Base-by-base conservation (phyloP, 2,797 vertebrate species). In the Parauchenoglanis punctatus region DNA sequence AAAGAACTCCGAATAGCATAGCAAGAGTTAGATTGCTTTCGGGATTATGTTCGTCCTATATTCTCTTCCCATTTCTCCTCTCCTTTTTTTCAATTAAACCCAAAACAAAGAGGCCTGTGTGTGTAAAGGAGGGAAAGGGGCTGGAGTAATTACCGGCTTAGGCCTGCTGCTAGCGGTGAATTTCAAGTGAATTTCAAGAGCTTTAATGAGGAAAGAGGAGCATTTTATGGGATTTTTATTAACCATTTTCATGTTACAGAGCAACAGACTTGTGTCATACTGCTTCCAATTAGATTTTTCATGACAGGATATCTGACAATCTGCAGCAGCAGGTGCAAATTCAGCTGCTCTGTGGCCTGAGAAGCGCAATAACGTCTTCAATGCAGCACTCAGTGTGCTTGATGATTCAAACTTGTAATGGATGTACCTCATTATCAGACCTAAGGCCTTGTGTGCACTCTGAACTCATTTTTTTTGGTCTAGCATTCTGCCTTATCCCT, bases 121-220 rank as follows among this genome's bases (percentile, higher is more conserved):
- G 91, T 94, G 92, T 91, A 76, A 90, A 91, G 89, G 72, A 86
- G 88, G 92, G 91, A 87, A 87, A 88, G 92, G 92, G 90, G 91
- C 93, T 93, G 93, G 90, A 93, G 92, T 95, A 94, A 95, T 94
- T 94, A 94, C 84, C 86, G 91, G 92, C 92, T 95, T 92, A 93
- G 88, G 93, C 91, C 92, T 89, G 88, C 93, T 94, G 87, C 83
- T 89, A 89, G 90, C 63, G 6, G 78, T 92, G 92, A 94, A 93
- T 94, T 94, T 94, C 85, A 92, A 91, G 92, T 92, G 87, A 87
- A 93, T 91, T 89, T 90, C 87, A 89, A 90, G 89, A 87, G 90
- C 93, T 88, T 92, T 94, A 94, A 94, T 94, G 89, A 92, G 91
- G 90, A 91, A 91, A 91, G 68, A 82, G 90, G 75, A 86, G 91